A percentile compares a stretch with the other conserved stretches of the same genome.
Conservation (phyloP, 2,888 invertebrate genomes). For the Thymelicus acteon region DNA sequence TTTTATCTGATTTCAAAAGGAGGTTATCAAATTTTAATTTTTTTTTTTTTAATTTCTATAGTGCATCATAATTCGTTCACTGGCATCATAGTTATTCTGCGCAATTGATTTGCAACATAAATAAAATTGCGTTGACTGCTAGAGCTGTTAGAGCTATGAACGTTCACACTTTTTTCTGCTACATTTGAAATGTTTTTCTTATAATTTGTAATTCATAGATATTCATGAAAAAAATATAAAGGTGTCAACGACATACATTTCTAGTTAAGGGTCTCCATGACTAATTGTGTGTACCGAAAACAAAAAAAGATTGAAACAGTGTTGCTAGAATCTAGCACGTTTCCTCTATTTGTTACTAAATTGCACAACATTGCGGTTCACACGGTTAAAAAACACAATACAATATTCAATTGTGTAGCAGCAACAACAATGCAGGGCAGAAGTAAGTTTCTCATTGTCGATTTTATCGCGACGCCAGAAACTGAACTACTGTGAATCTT, state of each 20-base stretch:
- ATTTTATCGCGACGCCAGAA: conserved; percentile 47
- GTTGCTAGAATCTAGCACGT: conserved; percentile 43
- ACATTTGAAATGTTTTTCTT: no score
- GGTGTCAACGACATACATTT: neutral
- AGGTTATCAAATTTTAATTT: no score
- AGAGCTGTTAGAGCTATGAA: no score
- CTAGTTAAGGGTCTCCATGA: neutral
- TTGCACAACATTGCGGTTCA: conserved; percentile 52
- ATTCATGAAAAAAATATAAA: no score
- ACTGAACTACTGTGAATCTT: conserved; percentile 47
- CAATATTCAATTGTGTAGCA: conserved; percentile 46
- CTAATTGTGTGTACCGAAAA: conserved; percentile 8
- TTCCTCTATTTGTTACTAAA: conserved; percentile 53
- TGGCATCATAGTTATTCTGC: no score
- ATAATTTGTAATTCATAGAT: no score
- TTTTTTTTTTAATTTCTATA: no score
- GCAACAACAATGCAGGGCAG: conserved; percentile 50
- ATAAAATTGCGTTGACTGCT: no score
- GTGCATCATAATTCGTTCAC: no score
- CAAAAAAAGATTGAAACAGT: conserved; percentile 20
- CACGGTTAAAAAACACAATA: conserved; percentile 49
- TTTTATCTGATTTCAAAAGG: no score
- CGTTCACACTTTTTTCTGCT: no score
- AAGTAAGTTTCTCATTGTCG: conserved; percentile 50
- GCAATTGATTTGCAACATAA: no score